Evolutionary conservation across 2,113 vertebrate genomes (phyloP).

Genomic region (Hippocampus comes): DNA sequence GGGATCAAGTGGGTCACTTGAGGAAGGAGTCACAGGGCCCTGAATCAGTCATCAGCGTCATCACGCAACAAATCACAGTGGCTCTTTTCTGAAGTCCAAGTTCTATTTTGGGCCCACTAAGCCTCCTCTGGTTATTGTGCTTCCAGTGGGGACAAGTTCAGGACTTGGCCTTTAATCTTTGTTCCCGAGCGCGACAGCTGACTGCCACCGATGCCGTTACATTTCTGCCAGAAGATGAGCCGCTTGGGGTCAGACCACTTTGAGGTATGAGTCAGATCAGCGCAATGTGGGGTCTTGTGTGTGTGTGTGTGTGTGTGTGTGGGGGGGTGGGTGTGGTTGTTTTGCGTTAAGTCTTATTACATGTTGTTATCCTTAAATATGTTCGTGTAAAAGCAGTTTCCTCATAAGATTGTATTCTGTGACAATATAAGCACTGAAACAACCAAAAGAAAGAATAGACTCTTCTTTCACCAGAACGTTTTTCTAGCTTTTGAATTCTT

Average conservation of each 20-base stretch:
- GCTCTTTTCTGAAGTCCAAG: constrained; percentile 31
- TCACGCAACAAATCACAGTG: constrained; percentile 13
- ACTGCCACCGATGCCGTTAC: constrained; percentile 32
- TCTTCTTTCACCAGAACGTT: too few species aligned
- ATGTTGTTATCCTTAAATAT: too few species aligned
- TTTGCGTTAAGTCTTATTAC: too few species aligned
- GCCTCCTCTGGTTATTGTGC: constrained; percentile 49
- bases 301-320: neutral
- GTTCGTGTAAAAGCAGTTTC: too few species aligned
- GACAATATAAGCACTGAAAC: too few species aligned
- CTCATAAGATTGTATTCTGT: too few species aligned
- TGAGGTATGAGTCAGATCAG: neutral
- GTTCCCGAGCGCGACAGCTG: constrained; percentile 56
- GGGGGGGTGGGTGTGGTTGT: too few species aligned
- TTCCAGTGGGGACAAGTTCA: constrained; percentile 28
- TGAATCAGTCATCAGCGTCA: constrained; percentile 1
- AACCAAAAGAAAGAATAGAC: too few species aligned
- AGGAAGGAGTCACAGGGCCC: constrained; percentile 4
- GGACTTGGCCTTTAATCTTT: constrained; percentile 44
- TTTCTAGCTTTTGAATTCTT: too few species aligned
- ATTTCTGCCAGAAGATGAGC: constrained; percentile 27
- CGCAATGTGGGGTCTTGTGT: neutral
- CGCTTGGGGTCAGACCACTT: neutral
- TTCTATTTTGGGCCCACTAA: constrained; percentile 43
- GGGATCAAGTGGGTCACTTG: constrained; percentile 32